Base-by-base conservation (phyloP, 2,113 vertebrate species). In the Plestiodon gilberti region DNA sequence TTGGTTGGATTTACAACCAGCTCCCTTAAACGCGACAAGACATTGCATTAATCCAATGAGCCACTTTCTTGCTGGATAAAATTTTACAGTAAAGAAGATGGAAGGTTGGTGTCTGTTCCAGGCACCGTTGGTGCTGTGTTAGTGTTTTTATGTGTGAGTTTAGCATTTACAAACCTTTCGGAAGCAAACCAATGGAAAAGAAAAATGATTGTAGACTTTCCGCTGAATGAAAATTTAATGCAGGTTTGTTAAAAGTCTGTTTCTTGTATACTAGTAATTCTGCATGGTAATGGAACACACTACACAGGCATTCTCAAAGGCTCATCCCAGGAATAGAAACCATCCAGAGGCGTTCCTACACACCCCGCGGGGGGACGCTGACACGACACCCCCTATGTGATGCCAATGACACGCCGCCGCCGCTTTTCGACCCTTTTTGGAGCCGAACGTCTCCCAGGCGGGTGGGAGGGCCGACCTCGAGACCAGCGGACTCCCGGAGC, bases 111-210 rank as follows among this genome's bases (percentile, higher is more conserved):
- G 22, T 84, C 84, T 83, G 15, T 81, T 85, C 70, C 30, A 86
- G 74, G 70, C 80, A 78, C 23, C 33, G 80, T 90, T 61, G 83
- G 90, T 89, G 52, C 62, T 61, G 0, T 0, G 3, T 79, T 87
- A 77, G 48, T 33, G 85, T 87, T 89, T 88, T 90, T 87, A 70
- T 78, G 52, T 84, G 67, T 15, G 52, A 80, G 78, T 77, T 82
- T 89, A 88, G 40, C 73, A 87, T 93, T 91, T 92, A 86, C 84
- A 89, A 89, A 89, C 52, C 85, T 92, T 91, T 93, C 71, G 78
- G 65, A 90, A 92, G 67, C 55, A 92, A 88, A 64, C 69, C 87
- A 61, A 81, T 78, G 78, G 62, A 93, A 91, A 94, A 85, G 52
- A 82, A 70, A 92, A 91, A 82, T 92, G 86, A 88, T 69, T 59